Conservation (phyloP, 1,140 invertebrate genomes). For the Heliconius himera region DNA sequence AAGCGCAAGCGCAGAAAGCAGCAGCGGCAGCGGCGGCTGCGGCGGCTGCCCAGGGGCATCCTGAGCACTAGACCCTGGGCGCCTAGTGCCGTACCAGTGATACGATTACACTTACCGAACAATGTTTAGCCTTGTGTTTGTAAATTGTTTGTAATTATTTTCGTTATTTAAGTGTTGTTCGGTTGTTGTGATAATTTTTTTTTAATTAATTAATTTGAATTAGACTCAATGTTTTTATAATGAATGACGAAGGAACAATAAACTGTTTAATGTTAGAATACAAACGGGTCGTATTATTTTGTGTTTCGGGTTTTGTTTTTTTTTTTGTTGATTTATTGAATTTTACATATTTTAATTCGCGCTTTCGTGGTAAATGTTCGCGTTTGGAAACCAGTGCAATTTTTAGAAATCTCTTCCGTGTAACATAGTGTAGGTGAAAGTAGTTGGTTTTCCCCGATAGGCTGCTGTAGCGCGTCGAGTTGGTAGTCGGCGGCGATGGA, state of each 20-base stretch:
- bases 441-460: conserved; percentile 67
- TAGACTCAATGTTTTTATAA: conserved; percentile 66
- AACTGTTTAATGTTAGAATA: conserved; percentile 79
- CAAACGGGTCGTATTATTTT: conserved; percentile 81
- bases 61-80: conserved; percentile 60
- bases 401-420: conserved; percentile 80
- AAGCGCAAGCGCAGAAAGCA: conserved; percentile 95
- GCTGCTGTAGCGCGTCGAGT: conserved; percentile 57
- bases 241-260: conserved; percentile 64
- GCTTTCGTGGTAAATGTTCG: conserved; percentile 76
- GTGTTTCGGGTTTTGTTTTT: conserved; percentile 74
- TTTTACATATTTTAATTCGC: conserved; percentile 78
- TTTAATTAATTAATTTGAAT: conserved; percentile 72
- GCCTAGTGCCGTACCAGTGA: conserved; percentile 46
- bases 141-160: conserved; percentile 82
- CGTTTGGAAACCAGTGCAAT: conserved; percentile 80
- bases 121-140: conserved; percentile 76
- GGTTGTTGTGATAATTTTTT: conserved; percentile 82
- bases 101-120: conserved; percentile 69
- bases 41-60: conserved; percentile 81
- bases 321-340: conserved; percentile 76
- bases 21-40: conserved; percentile 89
- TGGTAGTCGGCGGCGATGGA: conserved; percentile 60
- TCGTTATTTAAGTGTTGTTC: conserved; percentile 81
- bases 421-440: conserved; percentile 76